Evolutionary conservation across 1,140 invertebrate genomes (phyloP).

Genomic region (Listronotus oregonensis): DNA sequence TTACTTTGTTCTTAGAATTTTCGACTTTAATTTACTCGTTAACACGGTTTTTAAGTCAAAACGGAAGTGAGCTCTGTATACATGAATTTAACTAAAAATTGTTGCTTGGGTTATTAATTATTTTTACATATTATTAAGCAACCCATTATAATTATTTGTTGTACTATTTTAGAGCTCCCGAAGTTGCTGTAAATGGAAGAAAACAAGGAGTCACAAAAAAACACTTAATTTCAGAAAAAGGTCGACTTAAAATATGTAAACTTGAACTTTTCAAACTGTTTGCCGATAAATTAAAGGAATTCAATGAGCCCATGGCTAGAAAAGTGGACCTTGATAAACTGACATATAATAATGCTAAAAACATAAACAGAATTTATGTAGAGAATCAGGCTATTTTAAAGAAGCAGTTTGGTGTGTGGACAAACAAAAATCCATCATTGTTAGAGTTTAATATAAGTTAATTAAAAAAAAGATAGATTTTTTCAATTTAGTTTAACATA

Average conservation of each 20-base stretch:
- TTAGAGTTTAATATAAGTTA: conserved; percentile 46
- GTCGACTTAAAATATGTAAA: conserved; percentile 67
- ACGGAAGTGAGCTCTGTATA: too few species aligned
- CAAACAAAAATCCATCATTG: conserved; percentile 59
- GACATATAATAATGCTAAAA: conserved; percentile 60
- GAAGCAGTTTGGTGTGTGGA: conserved; percentile 62
- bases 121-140: too few species aligned
- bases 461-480: too few species aligned
- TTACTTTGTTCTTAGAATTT: too few species aligned
- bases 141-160: too few species aligned
- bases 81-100: too few species aligned
- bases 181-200: conserved; percentile 79
- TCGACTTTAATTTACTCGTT: too few species aligned
- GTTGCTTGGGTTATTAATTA: too few species aligned
- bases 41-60: too few species aligned
- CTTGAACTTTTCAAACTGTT: conserved; percentile 66
- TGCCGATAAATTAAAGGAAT: conserved; percentile 57
- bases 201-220: conserved; percentile 83
- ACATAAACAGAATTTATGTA: conserved; percentile 56
- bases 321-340: conserved; percentile 43
- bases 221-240: conserved; percentile 59
- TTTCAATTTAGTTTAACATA: too few species aligned
- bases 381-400: conserved; percentile 59
- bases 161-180: conserved; percentile 62
- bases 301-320: conserved; percentile 45